Evolutionary conservation across 1,140 invertebrate species (phyloP).

Genomic region (Drosophila pseudoobscura): DNA sequence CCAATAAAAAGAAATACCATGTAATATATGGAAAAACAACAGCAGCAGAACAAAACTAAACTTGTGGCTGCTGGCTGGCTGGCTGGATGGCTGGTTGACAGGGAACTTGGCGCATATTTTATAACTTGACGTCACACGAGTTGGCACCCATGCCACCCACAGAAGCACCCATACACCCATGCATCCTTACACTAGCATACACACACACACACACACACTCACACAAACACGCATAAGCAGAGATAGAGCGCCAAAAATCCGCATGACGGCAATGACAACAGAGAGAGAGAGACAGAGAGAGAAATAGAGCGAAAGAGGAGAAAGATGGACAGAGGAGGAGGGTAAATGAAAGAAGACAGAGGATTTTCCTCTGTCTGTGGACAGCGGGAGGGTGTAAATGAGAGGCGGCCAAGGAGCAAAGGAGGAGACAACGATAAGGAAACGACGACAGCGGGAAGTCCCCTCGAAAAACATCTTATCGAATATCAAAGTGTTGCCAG

Average conservation of each 20-base stretch:
- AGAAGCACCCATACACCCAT: background rate
- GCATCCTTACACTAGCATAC: background rate
- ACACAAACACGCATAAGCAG: constrained; percentile 3
- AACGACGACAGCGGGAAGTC: constrained; percentile 1
- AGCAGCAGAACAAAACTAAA: constrained; percentile 49
- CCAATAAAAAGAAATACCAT: constrained; percentile 40
- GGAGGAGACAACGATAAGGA: background rate
- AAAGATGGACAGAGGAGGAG: background rate
- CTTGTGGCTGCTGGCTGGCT: constrained; percentile 1
- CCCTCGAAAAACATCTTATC: constrained; percentile 52
- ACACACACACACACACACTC: background rate
- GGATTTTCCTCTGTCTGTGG: background rate
- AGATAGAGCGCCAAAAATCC: constrained; percentile 25
- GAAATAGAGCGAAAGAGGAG: background rate
- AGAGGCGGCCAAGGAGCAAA: background rate
- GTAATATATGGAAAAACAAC: constrained; percentile 9
- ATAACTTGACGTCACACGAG: constrained; percentile 70
- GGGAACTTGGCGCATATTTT: constrained; percentile 73
- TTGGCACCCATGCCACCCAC: background rate
- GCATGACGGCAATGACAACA: constrained; percentile 49
- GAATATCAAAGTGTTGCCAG: constrained; percentile 78
- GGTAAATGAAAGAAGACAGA: constrained; percentile 9
- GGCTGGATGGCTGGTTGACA: background rate
- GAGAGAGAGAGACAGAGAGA: background rate
- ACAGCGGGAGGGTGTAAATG: background rate